Base-by-base conservation (phyloP, 2,888 invertebrate species). In the Bellardia bayeri region DNA sequence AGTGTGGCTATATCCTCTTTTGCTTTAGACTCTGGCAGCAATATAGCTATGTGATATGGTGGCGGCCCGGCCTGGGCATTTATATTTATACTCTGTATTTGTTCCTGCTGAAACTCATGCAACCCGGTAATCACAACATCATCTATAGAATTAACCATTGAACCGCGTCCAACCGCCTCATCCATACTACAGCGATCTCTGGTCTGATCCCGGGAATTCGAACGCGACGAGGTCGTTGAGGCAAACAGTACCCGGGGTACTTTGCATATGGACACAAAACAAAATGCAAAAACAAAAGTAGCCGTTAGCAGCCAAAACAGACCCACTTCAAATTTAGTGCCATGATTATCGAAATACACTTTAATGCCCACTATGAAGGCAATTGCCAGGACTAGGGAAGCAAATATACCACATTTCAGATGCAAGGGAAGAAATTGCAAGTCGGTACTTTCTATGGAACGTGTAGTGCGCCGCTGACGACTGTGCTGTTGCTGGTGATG, bases 11-110 rank as follows among this genome's bases (percentile, higher is more conserved):
- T 82, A 45, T 85, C 87, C 40, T 89, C 88, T 81, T 89, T 89
- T 79, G 90, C 90, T 74, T 90, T 89, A 66, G 91, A 87, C 72
- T 95, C 95, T 80, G 97, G 96, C 91, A 97, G 95, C 89, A 97
- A 94, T 91, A 97, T 96, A 58, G 97, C 97, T 94, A 97, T 96
- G 94, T 97, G 97, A 94, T 97, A 97, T 11, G 97, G 97, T n/a
- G 97, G 97, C 30, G 97, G 96, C 7, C 93, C 93, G 51, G 92
- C 91, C 42, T 90, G 90, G 2, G 89, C 90, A 88, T 79, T 89
- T 79, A 74, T 78, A 72, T 72, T 89, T 66, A 74, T 86, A 68
- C 78, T 82, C 58, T 89, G 88, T 63, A 86, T 71, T n/a, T 87
- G 82, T 69, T 90, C 88, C 74, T 82, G 82, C 40, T 85, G 83